Conservation (phyloP, 2,113 vertebrate species). For the Picathartes gymnocephalus region DNA sequence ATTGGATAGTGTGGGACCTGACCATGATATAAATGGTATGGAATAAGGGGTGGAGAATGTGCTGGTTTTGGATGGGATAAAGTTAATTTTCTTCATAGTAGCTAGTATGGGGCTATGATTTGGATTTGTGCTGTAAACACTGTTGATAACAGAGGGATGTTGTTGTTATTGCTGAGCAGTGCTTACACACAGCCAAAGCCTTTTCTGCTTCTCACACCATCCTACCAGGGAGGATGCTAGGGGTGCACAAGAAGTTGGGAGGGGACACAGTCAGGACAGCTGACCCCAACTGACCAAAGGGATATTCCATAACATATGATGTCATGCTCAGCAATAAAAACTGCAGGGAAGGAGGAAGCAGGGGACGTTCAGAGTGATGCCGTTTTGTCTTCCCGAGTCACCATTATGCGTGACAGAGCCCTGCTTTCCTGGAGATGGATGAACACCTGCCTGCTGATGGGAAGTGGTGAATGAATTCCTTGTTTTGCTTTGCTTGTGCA, state of each 20-base stretch:
- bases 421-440: not conserved
- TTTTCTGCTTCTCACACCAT: not conserved
- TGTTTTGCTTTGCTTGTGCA: not conserved
- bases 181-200: not conserved
- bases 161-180: not conserved
- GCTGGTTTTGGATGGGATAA: not conserved
- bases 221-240: not conserved
- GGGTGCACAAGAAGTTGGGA: not conserved
- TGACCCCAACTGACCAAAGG: not conserved
- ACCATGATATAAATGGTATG: not conserved
- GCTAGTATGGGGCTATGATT: not conserved
- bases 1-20: not conserved
- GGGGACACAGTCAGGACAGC: not conserved
- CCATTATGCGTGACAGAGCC: not conserved
- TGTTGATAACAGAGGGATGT: not conserved
- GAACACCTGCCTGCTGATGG: not conserved
- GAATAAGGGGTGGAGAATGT: not conserved
- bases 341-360: not conserved
- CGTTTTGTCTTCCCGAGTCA: not conserved
- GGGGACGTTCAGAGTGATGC: not conserved
- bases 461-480: not conserved
- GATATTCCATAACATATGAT: not conserved
- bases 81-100: not conserved
- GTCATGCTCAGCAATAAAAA: not conserved
- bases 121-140: not conserved